Conservation (phyloP, 2,113 vertebrate genomes). For the Fukomys damarensis region DNA sequence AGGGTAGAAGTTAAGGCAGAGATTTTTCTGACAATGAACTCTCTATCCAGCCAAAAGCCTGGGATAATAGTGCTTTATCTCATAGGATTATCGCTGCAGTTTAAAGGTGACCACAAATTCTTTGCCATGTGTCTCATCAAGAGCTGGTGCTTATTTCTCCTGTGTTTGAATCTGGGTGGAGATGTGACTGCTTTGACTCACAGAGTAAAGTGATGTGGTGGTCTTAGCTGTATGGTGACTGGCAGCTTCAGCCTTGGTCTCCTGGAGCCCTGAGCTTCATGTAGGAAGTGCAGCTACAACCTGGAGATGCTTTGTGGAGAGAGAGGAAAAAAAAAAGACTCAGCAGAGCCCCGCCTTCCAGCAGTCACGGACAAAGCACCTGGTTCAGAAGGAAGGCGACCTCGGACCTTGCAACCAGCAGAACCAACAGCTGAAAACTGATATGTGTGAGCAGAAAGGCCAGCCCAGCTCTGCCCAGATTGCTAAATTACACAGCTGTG, state of each 20-base stretch:
- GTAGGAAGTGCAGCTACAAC: not conserved
- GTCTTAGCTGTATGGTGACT: accelerated
- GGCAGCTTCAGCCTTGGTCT: not conserved
- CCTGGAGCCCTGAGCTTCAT: not conserved
- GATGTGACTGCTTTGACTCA: not conserved
- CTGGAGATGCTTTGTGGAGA: not conserved
- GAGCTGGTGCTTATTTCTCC: not conserved
- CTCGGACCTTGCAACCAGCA: no score
- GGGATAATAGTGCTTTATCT: not conserved
- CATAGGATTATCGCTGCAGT: not conserved
- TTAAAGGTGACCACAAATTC: not conserved
- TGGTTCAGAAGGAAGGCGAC: not conserved
- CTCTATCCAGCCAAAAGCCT: not conserved
- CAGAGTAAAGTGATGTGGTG: not conserved
- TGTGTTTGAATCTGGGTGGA: not conserved
- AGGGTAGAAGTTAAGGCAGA: slow-evolving; percentile 10
- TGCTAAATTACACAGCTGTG: not conserved
- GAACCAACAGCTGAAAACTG: not conserved
- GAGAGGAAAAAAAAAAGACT: not conserved
- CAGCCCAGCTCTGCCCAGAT: not conserved
- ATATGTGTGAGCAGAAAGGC: not conserved
- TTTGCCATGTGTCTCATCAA: not conserved
- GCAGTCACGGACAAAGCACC: no score
- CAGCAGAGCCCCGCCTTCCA: not conserved
- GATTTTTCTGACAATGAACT: not conserved